These are phyloP conservation scores for Lagopus leucura DNA, from an alignment of 2,113 vertebrate genomes.

Conservation along the genomic window DNA sequence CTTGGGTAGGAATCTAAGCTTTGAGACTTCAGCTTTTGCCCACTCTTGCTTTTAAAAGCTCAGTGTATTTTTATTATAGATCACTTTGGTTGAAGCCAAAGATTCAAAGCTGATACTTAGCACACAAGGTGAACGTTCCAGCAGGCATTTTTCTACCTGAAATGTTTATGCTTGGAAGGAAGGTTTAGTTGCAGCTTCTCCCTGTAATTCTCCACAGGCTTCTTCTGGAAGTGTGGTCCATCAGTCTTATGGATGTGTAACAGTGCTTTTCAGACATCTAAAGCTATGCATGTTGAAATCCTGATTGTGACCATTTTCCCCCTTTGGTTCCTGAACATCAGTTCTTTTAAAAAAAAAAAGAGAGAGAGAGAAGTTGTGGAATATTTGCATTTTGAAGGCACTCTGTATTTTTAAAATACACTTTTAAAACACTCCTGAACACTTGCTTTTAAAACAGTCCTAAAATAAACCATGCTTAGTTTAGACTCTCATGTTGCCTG, in stretches of 20 bases:
- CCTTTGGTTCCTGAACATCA: not conserved
- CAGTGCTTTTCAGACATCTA: not conserved
- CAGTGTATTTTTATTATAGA: not conserved
- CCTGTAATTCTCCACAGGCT: not conserved
- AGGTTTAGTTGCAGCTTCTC: not conserved
- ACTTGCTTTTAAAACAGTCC: not conserved
- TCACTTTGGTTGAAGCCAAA: not conserved
- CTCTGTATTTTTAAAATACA: not conserved
- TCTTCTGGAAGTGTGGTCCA: not conserved
- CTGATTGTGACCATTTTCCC: not conserved
- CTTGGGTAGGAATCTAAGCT: not conserved
- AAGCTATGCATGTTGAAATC: not conserved
- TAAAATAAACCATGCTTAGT: not conserved
- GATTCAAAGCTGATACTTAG: not conserved
- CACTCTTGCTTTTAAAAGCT: not conserved
- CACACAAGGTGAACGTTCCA: fast-evolving
- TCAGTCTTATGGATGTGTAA: not conserved
- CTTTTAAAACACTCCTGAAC: not conserved
- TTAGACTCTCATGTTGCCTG: not conserved
- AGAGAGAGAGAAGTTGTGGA: not conserved
- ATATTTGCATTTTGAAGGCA: not conserved
- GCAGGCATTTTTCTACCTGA: not conserved
- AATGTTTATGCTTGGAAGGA: not conserved
- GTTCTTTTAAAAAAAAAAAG: not conserved
- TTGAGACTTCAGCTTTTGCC: not conserved